Base-by-base conservation (phyloP, 2,888 invertebrate genomes). In the Polydesmus complanatus region DNA sequence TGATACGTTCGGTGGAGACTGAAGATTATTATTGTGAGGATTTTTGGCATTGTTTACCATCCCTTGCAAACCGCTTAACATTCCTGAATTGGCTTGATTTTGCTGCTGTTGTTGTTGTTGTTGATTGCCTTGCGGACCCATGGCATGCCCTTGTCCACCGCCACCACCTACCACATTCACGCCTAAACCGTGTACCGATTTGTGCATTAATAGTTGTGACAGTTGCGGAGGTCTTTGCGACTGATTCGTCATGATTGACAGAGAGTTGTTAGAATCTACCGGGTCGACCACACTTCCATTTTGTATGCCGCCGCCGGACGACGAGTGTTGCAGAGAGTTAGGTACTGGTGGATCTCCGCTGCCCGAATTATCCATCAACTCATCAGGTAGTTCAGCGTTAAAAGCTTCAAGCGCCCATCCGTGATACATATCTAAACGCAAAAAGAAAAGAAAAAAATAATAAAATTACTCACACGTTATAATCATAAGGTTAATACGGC, bases 401-500 rank as follows among this genome's bases (percentile, higher is more conserved):
- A 63, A 59, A 11, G 55, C 89, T 77, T 92, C 92, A 75, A 92
- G 80, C 77, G 88, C 88, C 74, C 87, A 86, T 82, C 86, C 86
- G 74, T 84, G 83, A 78, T 85, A 83, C 74, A 85, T 83, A 81
- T 87, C 88, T 84, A n/a, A n/a, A n/a, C n/a, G n/a, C n/a, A n/a
- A n/a, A n/a, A n/a, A n/a, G n/a, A n/a, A n/a, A n/a, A n/a, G n/a
- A n/a, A n/a, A n/a, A n/a, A n/a, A n/a, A n/a, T n/a, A n/a, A n/a
- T n/a, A n/a, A n/a, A n/a, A n/a, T n/a, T n/a, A n/a, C n/a, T n/a
- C n/a, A n/a, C n/a, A n/a, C n/a, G n/a, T n/a, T n/a, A n/a, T n/a
- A n/a, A n/a, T n/a, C n/a, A n/a, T n/a, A n/a, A n/a, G n/a, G n/a
- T n/a, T n/a, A n/a, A n/a, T n/a, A n/a, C n/a, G n/a, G n/a, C n/a